Conservation (phyloP, 2,797 vertebrate species). For the Syngnathus rostellatus region DNA sequence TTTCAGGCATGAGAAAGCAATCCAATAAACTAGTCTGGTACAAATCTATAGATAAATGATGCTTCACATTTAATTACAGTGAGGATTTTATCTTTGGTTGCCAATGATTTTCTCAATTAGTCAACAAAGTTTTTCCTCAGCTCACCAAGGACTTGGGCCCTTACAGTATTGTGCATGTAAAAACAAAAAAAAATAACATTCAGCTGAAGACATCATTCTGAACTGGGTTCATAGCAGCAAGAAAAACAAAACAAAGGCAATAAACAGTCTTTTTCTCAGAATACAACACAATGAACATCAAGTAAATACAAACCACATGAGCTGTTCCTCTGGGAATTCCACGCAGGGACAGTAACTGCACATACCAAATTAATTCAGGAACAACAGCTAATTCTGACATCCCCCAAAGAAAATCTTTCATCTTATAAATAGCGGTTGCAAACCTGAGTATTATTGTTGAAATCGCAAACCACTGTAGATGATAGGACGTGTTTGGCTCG, state of each 20-base stretch:
- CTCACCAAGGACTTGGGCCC: slow-evolving; percentile 46
- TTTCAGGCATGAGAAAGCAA: slow-evolving; percentile 63
- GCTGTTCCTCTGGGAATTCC: slow-evolving; percentile 53
- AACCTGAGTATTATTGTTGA: slow-evolving; percentile 61
- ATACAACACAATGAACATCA: slow-evolving; percentile 50
- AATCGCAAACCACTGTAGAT: slow-evolving; percentile 65
- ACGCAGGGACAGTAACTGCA: slow-evolving; percentile 52
- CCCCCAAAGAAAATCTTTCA: slow-evolving; percentile 70
- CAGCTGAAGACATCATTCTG: slow-evolving; percentile 19
- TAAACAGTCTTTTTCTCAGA: slow-evolving; percentile 40
- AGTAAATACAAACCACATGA: slow-evolving; percentile 54
- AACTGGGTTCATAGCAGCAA: slow-evolving; percentile 24
- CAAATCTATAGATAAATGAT: slow-evolving; percentile 71
- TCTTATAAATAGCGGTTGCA: slow-evolving; percentile 73
- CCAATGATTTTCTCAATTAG: slow-evolving; percentile 66
- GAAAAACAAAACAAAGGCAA: slow-evolving; percentile 29
- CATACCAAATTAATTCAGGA: slow-evolving; percentile 66
- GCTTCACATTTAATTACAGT: slow-evolving; percentile 71
- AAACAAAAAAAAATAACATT: background rate
- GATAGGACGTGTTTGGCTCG: slow-evolving; percentile 57
- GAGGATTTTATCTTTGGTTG: slow-evolving; percentile 67
- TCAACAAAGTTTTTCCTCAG: slow-evolving; percentile 58
- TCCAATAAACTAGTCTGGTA: slow-evolving; percentile 66
- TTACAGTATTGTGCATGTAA: slow-evolving; percentile 19
- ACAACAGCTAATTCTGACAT: slow-evolving; percentile 62